phyloP scores from a whole-genome alignment of 2,888 invertebrate species.

The Cephus rjabovi region DNA sequence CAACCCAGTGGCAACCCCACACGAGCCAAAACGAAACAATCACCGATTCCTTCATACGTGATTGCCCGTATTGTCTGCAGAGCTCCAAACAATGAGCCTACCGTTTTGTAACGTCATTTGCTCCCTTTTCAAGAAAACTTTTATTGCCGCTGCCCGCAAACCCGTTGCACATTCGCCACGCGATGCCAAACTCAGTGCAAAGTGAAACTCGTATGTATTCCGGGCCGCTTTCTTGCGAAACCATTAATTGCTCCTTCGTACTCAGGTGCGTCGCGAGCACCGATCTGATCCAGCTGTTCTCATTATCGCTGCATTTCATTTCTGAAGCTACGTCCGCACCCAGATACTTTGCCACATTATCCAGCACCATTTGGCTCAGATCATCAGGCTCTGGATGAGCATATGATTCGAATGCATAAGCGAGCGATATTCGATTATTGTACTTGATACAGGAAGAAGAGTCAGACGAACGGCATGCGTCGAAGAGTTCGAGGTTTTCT shows the following conservation, averaged over 20 bases:
- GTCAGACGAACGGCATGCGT: no score
- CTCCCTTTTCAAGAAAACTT: constrained; percentile 8
- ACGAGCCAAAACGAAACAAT: constrained; percentile 50
- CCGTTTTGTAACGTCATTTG: constrained; percentile 27
- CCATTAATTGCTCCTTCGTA: neutral
- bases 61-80: constrained; percentile 60
- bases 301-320: neutral
- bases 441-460: neutral
- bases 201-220: neutral
- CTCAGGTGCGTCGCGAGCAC: neutral
- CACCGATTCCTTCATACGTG: constrained; percentile 61
- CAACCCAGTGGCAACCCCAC: neutral
- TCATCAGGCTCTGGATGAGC: neutral
- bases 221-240: neutral
- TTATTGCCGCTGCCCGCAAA: neutral
- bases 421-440: neutral
- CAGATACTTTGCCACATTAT: neutral
- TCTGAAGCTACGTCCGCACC: neutral
- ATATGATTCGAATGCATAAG: neutral
- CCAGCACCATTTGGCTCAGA: neutral
- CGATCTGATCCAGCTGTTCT: neutral
- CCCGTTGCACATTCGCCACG: neutral
- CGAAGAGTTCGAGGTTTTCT: neutral
- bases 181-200: neutral
- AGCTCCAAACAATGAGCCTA: constrained; percentile 30